Percentiles rank a stretch among this genome's conserved stretches.
Conservation (phyloP, 2,888 invertebrate genomes). For the Erebia palarica region DNA sequence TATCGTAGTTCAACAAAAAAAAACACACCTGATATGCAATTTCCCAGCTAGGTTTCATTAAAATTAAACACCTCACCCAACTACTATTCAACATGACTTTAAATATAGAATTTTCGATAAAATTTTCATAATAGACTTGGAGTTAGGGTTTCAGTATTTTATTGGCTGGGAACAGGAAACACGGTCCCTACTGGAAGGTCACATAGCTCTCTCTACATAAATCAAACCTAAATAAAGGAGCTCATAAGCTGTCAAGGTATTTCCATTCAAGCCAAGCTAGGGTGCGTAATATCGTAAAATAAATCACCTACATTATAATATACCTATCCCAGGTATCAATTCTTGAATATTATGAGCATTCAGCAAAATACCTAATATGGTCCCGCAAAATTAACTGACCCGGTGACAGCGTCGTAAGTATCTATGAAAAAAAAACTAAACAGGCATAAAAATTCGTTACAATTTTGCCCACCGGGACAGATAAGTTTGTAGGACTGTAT, state of each 20-base stretch:
- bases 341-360: constrained; percentile 69
- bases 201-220: constrained; percentile 76
- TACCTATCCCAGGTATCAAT: constrained; percentile 75
- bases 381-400: neutral
- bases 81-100: no score
- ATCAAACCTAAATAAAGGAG: constrained; percentile 78
- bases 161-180: constrained; percentile 39
- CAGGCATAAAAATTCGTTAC: no score
- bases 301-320: constrained; percentile 75
- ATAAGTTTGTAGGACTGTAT: no score
- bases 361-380: constrained; percentile 43
- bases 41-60: no score
- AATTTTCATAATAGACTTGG: neutral
- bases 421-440: no score
- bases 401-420: neutral
- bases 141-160: neutral
- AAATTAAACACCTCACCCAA: no score
- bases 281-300: constrained; percentile 78
- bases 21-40: no score
- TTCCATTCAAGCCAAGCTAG: constrained; percentile 73
- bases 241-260: constrained; percentile 80
- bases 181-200: constrained; percentile 48
- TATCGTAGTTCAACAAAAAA: no score
- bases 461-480: no score
- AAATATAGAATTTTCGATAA: neutral